Conservation (phyloP, 2,888 invertebrate species). For the Calliphora vomitoria region DNA sequence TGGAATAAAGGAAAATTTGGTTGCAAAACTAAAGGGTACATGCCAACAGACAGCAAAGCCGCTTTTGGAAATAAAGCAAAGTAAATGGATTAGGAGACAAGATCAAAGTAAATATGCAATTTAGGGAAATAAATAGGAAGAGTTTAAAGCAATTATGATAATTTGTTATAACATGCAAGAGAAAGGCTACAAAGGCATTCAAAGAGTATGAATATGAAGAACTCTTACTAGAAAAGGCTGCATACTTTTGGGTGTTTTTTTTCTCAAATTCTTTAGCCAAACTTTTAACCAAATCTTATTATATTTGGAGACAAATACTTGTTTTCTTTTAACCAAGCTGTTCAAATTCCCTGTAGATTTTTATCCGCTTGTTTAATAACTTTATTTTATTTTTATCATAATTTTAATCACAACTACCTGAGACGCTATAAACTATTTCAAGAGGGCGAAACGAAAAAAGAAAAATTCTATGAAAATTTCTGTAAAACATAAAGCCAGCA, state of each 20-base stretch:
- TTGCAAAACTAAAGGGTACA: neutral
- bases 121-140: neutral
- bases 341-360: slow-evolving; percentile 1
- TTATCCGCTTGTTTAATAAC: slow-evolving; percentile 49
- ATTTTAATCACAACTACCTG: slow-evolving; percentile 49
- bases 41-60: neutral
- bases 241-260: neutral
- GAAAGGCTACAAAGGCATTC: neutral
- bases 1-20: slow-evolving; percentile 22
- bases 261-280: neutral
- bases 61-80: neutral
- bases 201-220: no score
- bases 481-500: slow-evolving; percentile 26
- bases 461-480: slow-evolving; percentile 18
- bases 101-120: slow-evolving; percentile 19
- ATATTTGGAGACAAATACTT: neutral
- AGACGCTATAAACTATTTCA: slow-evolving; percentile 18
- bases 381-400: slow-evolving; percentile 36
- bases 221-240: neutral
- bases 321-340: neutral
- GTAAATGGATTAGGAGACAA: neutral
- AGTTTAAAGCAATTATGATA: neutral
- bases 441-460: neutral
- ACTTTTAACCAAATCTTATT: neutral
- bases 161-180: neutral